A percentile compares a stretch with the other conserved stretches of the same genome.
Evolutionary conservation across 2,888 invertebrate species (phyloP).

Genomic region (Calliopum simillimum): DNA sequence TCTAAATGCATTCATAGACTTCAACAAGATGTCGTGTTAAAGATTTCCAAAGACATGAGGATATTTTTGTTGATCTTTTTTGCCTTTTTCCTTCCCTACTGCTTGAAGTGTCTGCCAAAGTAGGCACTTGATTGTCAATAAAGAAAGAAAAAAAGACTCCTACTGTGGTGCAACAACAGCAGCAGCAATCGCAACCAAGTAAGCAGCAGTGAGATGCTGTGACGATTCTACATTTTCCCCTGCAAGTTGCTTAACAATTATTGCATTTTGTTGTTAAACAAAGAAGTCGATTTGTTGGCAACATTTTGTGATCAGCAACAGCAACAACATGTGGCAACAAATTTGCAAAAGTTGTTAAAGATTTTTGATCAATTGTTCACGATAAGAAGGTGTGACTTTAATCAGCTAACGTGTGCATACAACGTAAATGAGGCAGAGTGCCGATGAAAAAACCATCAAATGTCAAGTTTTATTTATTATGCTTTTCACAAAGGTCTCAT

Average conservation of each 20-base stretch:
- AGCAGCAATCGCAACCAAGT: neutral
- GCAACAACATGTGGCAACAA: slow-evolving; percentile 30
- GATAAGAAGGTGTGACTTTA: slow-evolving; percentile 35
- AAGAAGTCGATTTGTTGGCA: slow-evolving; percentile 29
- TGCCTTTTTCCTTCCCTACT: neutral
- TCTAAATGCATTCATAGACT: slow-evolving; percentile 28
- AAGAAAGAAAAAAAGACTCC: slow-evolving; percentile 25
- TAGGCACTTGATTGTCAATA: slow-evolving; percentile 29
- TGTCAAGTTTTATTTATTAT: no score
- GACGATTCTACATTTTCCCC: neutral
- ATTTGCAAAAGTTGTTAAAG: slow-evolving; percentile 32
- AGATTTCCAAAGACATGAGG: slow-evolving; percentile 22
- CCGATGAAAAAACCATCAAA: no score
- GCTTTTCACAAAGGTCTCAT: no score
- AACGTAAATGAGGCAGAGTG: no score
- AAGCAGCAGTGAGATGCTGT: neutral
- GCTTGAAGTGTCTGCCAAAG: slow-evolving; percentile 6
- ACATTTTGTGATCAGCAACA: neutral
- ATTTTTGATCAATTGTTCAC: slow-evolving; percentile 35
- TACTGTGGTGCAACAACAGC: slow-evolving; percentile 19
- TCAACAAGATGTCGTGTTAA: slow-evolving; percentile 32
- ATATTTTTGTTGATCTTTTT: neutral
- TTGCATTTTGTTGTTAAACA: slow-evolving; percentile 49
- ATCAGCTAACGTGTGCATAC: slow-evolving; percentile 5
- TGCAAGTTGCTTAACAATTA: slow-evolving; percentile 41